These are phyloP conservation scores for Dilophus febrilis DNA, from an alignment of 2,888 invertebrate species.

Conservation along the genomic window DNA sequence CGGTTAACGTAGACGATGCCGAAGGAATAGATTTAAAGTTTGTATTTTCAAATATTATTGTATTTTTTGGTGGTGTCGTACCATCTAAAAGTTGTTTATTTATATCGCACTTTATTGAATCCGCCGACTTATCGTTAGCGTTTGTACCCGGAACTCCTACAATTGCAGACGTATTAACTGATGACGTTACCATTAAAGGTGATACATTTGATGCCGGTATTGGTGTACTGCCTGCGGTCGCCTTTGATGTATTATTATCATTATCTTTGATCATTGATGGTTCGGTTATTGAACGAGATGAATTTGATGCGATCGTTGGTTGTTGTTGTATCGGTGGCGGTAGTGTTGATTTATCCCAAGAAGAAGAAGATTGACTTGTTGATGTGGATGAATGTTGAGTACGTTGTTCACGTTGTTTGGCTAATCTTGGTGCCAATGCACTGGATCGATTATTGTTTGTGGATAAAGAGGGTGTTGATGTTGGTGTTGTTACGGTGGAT, in stretches of 20 bases:
- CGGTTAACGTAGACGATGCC: conserved; percentile 38
- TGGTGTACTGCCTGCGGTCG: background rate
- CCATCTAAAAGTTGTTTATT: conserved; percentile 40
- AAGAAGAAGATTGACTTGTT: conserved; percentile 50
- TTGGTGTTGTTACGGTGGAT: conserved; percentile 27
- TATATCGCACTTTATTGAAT: conserved; percentile 18
- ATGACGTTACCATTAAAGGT: background rate
- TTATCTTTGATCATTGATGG: background rate
- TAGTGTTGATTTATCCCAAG: conserved; percentile 74
- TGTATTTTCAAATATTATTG: conserved; percentile 82
- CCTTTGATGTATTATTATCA: background rate
- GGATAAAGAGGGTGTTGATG: conserved; percentile 33
- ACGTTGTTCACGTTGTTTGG: conserved; percentile 48
- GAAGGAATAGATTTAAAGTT: conserved; percentile 64
- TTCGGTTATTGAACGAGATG: background rate
- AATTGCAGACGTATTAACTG: background rate
- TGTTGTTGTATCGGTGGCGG: background rate
- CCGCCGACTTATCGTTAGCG: conserved; percentile 18
- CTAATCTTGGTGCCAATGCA: conserved; percentile 60
- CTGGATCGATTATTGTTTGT: conserved; percentile 34
- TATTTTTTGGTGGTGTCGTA: conserved; percentile 64
- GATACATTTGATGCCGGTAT: background rate
- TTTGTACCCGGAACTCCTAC: conserved; percentile 29
- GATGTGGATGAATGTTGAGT: conserved; percentile 30
- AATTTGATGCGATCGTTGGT: background rate